phyloP scores from a whole-genome alignment of 2,888 invertebrate genomes.

The Macrosiphum euphorbiae region DNA sequence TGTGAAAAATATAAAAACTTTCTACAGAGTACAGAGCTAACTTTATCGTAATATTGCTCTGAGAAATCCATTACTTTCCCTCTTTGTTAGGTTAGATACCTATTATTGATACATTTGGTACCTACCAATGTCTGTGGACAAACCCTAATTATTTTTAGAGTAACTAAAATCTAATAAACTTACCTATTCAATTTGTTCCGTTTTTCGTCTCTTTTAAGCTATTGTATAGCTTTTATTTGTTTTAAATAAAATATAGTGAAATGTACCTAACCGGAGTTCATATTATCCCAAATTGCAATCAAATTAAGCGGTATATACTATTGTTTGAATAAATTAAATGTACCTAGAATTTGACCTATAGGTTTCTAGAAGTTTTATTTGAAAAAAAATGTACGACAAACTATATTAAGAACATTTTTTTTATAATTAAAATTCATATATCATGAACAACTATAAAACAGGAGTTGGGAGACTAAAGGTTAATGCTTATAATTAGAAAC shows the following conservation, averaged over 20 bases:
- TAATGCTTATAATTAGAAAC: constrained; percentile 35
- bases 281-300: not conserved
- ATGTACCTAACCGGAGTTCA: not conserved
- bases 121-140: not conserved
- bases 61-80: constrained; percentile 18
- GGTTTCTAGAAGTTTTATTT: not conserved
- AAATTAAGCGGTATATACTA: not conserved
- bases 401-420: constrained; percentile 17
- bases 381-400: not conserved
- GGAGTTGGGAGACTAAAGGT: not conserved
- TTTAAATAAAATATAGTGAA: not conserved
- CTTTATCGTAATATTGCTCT: not conserved
- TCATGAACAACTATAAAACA: not conserved
- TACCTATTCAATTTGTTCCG: not conserved
- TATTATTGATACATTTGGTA: not conserved
- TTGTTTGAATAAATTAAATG: not conserved
- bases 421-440: not conserved
- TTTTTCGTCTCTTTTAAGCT: not conserved
- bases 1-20: constrained; percentile 13
- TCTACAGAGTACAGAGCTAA: constrained; percentile 3
- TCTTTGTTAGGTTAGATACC: not conserved
- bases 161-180: not conserved
- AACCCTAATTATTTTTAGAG: not conserved
- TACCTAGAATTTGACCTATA: not conserved
- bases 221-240: too few species aligned